These are phyloP conservation scores for Cantharis rustica DNA, from an alignment of 2,888 invertebrate genomes.

Conservation along the genomic window DNA sequence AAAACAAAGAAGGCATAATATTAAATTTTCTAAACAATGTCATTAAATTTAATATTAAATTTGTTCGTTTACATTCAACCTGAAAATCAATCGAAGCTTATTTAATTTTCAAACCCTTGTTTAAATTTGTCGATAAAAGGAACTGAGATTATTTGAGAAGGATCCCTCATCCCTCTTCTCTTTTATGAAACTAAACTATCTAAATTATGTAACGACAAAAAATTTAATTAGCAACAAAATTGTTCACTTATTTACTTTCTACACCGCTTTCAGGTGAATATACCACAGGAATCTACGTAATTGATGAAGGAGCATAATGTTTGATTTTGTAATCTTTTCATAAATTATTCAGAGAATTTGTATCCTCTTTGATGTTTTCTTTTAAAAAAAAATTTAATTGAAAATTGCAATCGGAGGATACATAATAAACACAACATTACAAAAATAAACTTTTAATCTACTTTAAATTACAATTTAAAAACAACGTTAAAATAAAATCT, in stretches of 20 bases:
- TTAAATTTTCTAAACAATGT: background rate
- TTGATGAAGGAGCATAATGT: background rate
- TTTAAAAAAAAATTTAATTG: background rate
- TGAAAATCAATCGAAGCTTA: background rate
- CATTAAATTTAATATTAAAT: background rate
- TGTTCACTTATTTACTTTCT: background rate
- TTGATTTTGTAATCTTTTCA: background rate
- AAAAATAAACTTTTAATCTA: background rate
- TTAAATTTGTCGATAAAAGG: background rate
- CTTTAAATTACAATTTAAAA: background rate
- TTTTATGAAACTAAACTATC: background rate
- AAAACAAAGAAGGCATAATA: constrained; percentile 34
- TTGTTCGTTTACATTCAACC: background rate
- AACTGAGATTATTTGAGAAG: background rate
- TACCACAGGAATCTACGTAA: background rate
- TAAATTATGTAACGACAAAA: background rate
- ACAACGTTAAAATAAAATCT: background rate
- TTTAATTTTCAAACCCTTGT: background rate
- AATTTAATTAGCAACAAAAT: background rate
- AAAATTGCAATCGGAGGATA: background rate
- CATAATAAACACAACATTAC: background rate
- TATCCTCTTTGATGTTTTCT: background rate
- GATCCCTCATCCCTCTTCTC: background rate
- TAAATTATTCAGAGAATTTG: background rate
- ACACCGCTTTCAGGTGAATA: background rate